Base-by-base conservation (phyloP, 2,113 vertebrate genomes). In the Prunella fulvescens region DNA sequence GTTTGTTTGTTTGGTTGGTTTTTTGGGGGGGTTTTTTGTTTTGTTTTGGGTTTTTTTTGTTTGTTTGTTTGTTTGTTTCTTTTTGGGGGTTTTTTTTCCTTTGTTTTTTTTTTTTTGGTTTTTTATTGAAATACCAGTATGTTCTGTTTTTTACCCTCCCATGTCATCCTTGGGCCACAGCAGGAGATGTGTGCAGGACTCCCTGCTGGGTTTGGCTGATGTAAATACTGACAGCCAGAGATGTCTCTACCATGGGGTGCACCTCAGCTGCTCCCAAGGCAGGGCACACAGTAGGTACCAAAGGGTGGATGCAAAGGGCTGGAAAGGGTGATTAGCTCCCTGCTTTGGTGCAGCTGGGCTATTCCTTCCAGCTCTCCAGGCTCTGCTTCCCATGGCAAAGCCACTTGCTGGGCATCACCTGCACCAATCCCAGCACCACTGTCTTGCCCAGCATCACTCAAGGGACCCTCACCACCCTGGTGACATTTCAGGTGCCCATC, bases 201-300 rank as follows among this genome's bases (percentile, higher is more conserved):
- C 80, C 14, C 9, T 61, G 74, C 51, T 33, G 71, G 5, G 7
- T 57, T 71, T 71, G 71, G 8, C 71, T 58, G 28, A n/a, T 45
- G 3, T 0, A 22, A 66, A 31, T 31, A 33, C 18, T 50, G 40
- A 39, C n/a, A 69, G 23, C 40, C 51, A 1, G 13, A 47, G 53
- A 23, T 8, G 15, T 20, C 26, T 53, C 37, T 8, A 0, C 19
- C 44, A 11, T 3, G 9, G 39, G 48, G 12, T 45, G 40, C 47
- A 26, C 14, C 37, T 51, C 1, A 6, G 2, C 35, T 64, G 58
- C 53, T 77, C 47, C 76, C 66, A 20, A 40, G 51, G 51, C 72
- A 25, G 0, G 51, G 70, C 22, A 14, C 22, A 4, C 0, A 0
- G 25, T 64, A 20, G 33, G 14, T 48, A 13, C 40, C 60, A 33